Evolutionary conservation across 1,140 invertebrate species (phyloP), one percentile per base, ranked within the genome.

Genomic region (Zaprionus gabonicus): DNA sequence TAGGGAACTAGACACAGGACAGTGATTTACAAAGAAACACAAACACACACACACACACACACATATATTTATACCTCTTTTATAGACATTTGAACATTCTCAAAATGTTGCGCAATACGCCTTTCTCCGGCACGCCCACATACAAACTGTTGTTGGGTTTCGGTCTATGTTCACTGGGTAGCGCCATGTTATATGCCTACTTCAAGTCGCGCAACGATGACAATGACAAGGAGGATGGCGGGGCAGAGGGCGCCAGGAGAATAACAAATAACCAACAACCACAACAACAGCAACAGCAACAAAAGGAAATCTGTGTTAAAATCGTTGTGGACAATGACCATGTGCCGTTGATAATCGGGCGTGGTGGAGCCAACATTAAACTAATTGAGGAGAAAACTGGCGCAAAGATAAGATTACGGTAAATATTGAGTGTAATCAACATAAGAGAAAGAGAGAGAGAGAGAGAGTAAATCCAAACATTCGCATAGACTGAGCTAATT

Each of bases 311-410:
- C 28, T 83, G 81, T 17, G 53, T 91, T 2, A 83, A 91, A 79
- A 81, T 92, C 17, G 69, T 84, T 5, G 80, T 93, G 55, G 74
- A 82, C 38, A 93, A 93, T 66, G 88, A 93, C 53, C 91, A 92
- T 78, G 81, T 93, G 67, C 91, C 92, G 20, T 62, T 93, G 12
- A 81, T 93, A 65, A 95, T 95, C 92, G 96, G 96, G 65, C 94
- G 95, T 74, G 94, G 93, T 71, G 96, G 96, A 7, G 92, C 93
- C 12, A 95, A 95, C 75, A 95, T 97, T 41, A 96, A 96, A 91
- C 93, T 95, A 65, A 95, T 98, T 79, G 95, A 97, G 90, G 93
- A 95, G 53, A 94, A 94, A 76, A 96, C 96, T 1, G 94, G 95
- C 44, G 96, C 96, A 3, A 93, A 93, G 75, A 96, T 98, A 55